Conservation (phyloP, 2,797 vertebrate species). For the Pristis pectinata region DNA sequence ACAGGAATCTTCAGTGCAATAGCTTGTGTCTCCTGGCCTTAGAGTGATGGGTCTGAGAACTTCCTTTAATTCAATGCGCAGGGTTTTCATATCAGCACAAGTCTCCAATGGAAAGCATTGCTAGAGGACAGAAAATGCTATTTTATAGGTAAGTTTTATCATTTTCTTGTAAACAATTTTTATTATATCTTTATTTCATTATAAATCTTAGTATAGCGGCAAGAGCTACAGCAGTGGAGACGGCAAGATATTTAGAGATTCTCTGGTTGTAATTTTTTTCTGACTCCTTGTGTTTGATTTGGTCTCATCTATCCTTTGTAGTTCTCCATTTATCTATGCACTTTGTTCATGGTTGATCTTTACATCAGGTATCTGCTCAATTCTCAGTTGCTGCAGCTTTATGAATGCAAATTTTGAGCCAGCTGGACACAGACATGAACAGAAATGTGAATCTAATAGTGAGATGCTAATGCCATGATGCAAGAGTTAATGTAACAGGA, state of each 20-base stretch:
- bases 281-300: not conserved
- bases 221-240: not conserved
- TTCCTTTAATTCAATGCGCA: not conserved
- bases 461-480: not conserved
- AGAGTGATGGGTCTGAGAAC: slow-evolving; percentile 17
- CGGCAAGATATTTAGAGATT: not conserved
- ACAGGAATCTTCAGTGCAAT: not conserved
- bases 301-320: not conserved
- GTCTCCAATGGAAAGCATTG: not conserved
- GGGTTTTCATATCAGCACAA: not conserved
- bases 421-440: not conserved
- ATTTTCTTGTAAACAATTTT: not conserved
- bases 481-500: not conserved
- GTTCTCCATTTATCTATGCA: not conserved
- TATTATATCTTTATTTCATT: not conserved
- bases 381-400: not conserved
- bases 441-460: not conserved
- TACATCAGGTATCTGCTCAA: not conserved
- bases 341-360: not conserved
- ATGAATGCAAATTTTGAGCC: not conserved
- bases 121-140: not conserved
- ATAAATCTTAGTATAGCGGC: too few relatives aligned
- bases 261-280: not conserved
- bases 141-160: not conserved
- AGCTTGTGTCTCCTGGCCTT: not conserved